Conservation (phyloP, 2,888 invertebrate species). For the Nymphalis urticae region DNA sequence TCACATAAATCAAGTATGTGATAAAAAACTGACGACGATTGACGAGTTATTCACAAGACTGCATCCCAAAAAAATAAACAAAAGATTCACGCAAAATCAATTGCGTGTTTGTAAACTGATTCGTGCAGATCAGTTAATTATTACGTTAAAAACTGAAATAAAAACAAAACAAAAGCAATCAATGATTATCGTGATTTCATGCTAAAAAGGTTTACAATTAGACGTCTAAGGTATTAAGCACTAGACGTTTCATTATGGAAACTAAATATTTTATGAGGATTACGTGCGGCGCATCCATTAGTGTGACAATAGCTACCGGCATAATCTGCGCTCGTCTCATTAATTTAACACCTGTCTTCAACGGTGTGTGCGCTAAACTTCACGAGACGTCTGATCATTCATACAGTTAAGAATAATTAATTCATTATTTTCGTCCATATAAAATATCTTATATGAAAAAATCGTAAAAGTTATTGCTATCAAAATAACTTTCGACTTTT, state of each 20-base stretch:
- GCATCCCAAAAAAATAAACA: too few species aligned
- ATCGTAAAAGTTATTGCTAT: too few species aligned
- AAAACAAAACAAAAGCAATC: too few species aligned
- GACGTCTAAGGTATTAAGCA: conserved; percentile 10
- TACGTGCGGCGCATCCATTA: conserved; percentile 36
- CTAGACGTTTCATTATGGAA: conserved; percentile 31
- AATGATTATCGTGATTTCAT: background rate
- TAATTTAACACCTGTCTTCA: conserved; percentile 33
- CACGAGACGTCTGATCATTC: conserved; percentile 9
- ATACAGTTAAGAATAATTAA: conserved; percentile 22
- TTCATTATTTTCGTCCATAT: background rate
- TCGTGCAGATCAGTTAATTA: too few species aligned
- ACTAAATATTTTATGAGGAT: conserved; percentile 37
- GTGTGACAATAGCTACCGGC: conserved; percentile 30
- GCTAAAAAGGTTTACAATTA: background rate
- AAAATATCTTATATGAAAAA: background rate
- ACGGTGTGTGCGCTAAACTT: conserved; percentile 21
- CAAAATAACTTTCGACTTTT: too few species aligned
- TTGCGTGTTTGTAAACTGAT: too few species aligned
- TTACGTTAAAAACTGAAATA: too few species aligned
- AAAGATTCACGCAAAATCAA: too few species aligned
- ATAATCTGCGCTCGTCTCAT: conserved; percentile 32
- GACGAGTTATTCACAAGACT: too few species aligned
- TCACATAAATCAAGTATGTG: too few species aligned
- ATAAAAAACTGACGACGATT: too few species aligned